Percentiles rank a stretch among this genome's conserved stretches.
Evolutionary conservation across 2,888 invertebrate genomes (phyloP).

Genomic region (Amphipoea lucens): DNA sequence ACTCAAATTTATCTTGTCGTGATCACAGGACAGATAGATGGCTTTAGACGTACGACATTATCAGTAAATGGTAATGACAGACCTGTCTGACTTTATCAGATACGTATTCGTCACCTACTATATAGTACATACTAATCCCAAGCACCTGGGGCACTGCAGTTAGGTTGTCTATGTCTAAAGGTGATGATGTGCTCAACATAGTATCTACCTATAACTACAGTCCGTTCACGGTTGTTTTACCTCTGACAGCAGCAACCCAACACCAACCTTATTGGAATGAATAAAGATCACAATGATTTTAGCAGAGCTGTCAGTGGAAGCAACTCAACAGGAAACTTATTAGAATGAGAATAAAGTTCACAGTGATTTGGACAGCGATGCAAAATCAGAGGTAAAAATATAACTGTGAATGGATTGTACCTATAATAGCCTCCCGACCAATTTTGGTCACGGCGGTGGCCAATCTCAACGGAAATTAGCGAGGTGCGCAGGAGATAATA

Average conservation of each 20-base stretch:
- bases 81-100: slow-evolving; percentile 4
- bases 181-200: no score
- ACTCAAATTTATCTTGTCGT: neutral
- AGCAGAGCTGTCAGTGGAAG: neutral
- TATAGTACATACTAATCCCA: neutral
- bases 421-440: no score
- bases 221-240: neutral
- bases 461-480: no score
- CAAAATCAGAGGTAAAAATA: neutral
- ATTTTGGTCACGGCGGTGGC: no score
- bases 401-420: neutral
- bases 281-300: neutral
- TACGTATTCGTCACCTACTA: slow-evolving; percentile 4
- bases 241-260: neutral
- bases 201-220: no score
- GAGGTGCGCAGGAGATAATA: no score
- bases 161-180: neutral
- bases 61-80: neutral
- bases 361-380: neutral
- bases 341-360: neutral
- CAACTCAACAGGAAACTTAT: neutral
- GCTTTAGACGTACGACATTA: neutral
- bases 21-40: neutral
- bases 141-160: slow-evolving; percentile 13
- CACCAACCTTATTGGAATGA: neutral